Percentiles rank a stretch among this genome's conserved stretches.
phyloP scores from a whole-genome alignment of 2,888 invertebrate genomes.

The Proisotoma minuta region DNA sequence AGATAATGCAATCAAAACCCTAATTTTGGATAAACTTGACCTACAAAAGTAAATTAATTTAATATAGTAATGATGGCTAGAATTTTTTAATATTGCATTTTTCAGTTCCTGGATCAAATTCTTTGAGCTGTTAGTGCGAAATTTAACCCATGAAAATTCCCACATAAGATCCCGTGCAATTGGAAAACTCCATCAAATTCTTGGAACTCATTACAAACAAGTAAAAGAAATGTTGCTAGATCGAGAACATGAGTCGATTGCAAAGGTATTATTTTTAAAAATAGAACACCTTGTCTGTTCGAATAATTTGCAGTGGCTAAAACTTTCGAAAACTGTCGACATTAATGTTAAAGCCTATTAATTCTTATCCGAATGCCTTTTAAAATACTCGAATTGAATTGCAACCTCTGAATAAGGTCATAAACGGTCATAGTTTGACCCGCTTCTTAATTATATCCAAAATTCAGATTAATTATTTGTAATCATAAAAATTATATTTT shows the following conservation, averaged over 20 bases:
- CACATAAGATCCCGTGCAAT: slow-evolving; percentile 52
- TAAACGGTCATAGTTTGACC: not conserved
- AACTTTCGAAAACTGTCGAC: not conserved
- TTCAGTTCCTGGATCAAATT: slow-evolving; percentile 22
- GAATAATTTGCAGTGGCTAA: not conserved
- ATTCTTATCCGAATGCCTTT: too few species aligned
- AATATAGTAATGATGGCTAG: too few species aligned
- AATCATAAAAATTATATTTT: too few species aligned
- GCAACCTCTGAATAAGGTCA: too few species aligned
- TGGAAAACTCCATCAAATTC: slow-evolving; percentile 48
- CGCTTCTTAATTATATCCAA: not conserved
- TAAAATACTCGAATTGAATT: too few species aligned
- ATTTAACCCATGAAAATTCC: slow-evolving; percentile 50
- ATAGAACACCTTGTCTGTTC: slow-evolving; percentile 48
- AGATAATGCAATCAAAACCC: too few species aligned
- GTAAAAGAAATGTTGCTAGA: slow-evolving; percentile 8
- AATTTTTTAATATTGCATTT: too few species aligned
- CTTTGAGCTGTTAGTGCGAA: slow-evolving; percentile 29
- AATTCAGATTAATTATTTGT: not conserved
- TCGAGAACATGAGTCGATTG: slow-evolving; percentile 34
- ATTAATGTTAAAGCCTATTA: too few species aligned
- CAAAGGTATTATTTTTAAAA: slow-evolving; percentile 50
- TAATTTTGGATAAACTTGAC: too few species aligned
- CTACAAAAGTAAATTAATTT: too few species aligned
- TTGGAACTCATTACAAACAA: not conserved